Conservation (phyloP, 2,888 invertebrate species). For the Anticlea derivata region DNA sequence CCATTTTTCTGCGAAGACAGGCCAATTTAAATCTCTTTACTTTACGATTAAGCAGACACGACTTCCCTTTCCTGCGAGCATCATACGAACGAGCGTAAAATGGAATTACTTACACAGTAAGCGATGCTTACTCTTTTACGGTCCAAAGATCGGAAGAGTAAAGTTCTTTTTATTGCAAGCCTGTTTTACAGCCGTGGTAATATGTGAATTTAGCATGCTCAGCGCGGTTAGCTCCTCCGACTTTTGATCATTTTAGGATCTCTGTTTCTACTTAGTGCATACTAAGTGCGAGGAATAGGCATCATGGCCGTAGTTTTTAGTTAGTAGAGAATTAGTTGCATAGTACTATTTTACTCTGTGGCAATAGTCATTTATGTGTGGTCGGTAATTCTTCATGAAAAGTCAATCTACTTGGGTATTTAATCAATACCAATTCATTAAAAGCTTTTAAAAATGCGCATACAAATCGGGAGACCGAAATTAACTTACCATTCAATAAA, state of each 20-base stretch:
- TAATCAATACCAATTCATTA: no score
- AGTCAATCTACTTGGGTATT: no score
- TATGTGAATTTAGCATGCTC: slow-evolving; percentile 60
- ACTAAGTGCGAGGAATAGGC: no score
- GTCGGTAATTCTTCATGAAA: no score
- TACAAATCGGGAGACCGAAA: no score
- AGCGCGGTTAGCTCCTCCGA: slow-evolving; percentile 47
- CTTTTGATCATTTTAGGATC: no score
- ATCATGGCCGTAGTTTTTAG: no score
- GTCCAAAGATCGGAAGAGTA: slow-evolving; percentile 67
- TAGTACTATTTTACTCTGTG: no score
- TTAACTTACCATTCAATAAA: neutral
- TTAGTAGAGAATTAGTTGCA: no score
- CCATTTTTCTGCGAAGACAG: neutral
- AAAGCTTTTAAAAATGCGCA: no score
- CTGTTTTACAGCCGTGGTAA: slow-evolving; percentile 54
- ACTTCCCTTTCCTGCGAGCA: slow-evolving; percentile 53
- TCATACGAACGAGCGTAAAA: slow-evolving; percentile 59
- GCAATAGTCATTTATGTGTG: no score
- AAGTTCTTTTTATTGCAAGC: slow-evolving; percentile 69
- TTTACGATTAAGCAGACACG: slow-evolving; percentile 28
- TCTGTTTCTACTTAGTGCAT: no score
- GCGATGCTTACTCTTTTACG: slow-evolving; percentile 68
- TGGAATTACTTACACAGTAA: slow-evolving; percentile 66
- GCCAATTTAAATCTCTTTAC: slow-evolving; percentile 52